Percentiles rank a stretch among this genome's conserved stretches.
These are phyloP conservation scores for Thymelicus sylvestris DNA, from an alignment of 2,888 invertebrate genomes.

Conservation along the genomic window DNA sequence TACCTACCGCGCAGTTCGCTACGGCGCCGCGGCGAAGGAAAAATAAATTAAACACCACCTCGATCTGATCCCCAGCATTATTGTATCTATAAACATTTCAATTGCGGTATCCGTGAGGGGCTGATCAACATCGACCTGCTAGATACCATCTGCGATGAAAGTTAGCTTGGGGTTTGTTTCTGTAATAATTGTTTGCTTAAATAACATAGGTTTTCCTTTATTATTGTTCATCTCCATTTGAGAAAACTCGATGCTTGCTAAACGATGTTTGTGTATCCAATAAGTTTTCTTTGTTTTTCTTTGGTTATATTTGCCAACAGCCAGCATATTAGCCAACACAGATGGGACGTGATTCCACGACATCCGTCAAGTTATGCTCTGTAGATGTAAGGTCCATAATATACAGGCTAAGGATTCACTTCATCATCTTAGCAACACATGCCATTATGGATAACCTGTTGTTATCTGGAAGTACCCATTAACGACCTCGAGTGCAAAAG, in stretches of 20 bases:
- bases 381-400: too few species aligned
- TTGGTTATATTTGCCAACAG: too few species aligned
- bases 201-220: background rate
- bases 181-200: background rate
- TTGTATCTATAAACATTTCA: conserved; percentile 81
- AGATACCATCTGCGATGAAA: conserved; percentile 5
- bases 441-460: too few species aligned
- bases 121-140: conserved; percentile 9
- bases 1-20: background rate
- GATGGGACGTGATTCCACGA: too few species aligned
- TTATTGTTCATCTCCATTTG: background rate
- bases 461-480: too few species aligned
- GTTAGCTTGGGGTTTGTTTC: background rate
- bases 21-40: conserved; percentile 49
- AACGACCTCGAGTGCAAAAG: too few species aligned
- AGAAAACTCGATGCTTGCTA: too few species aligned
- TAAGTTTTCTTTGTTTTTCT: background rate
- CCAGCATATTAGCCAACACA: too few species aligned
- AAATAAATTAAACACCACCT: conserved; percentile 75
- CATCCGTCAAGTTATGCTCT: too few species aligned
- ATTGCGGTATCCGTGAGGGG: conserved; percentile 57
- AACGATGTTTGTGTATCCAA: too few species aligned
- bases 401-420: too few species aligned
- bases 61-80: conserved; percentile 75
- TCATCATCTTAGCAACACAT: too few species aligned